Conservation (phyloP, 2,113 vertebrate genomes). For the Corydoras maculifer region DNA sequence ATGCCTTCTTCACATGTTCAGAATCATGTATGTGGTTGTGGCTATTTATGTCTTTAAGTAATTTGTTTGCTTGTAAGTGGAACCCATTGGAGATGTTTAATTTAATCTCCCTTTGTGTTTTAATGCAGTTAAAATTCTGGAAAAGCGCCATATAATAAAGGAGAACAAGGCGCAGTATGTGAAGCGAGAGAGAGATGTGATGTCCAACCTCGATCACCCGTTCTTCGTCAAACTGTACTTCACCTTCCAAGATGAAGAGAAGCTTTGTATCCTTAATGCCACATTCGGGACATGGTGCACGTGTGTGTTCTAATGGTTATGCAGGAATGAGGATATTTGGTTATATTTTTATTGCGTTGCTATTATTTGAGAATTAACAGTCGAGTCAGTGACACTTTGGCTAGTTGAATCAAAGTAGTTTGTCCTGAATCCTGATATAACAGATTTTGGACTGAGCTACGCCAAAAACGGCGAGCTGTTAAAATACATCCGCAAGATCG, state of each 20-base stretch:
- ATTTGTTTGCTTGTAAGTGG: too few relatives aligned
- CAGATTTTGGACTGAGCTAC: conserved; percentile 98
- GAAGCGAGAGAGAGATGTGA: conserved; percentile 92
- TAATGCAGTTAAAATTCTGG: conserved; percentile 91
- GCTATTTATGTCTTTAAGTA: too few relatives aligned
- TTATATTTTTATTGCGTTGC: too few relatives aligned
- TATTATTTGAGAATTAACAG: too few relatives aligned
- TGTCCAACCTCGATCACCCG: conserved; percentile 94
- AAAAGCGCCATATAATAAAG: conserved; percentile 98
- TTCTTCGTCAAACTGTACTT: conserved; percentile 99
- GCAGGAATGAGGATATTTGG: too few relatives aligned
- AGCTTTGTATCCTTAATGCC: conserved; percentile 89
- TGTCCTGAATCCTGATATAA: conserved; percentile 55
- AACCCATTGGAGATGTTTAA: too few relatives aligned
- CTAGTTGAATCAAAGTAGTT: neutral
- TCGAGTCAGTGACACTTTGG: too few relatives aligned
- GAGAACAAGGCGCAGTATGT: conserved; percentile 97
- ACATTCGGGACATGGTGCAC: neutral
- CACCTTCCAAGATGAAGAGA: conserved; percentile 98
- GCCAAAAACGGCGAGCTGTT: conserved; percentile 97
- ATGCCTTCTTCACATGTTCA: too few relatives aligned
- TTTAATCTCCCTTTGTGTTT: conserved; percentile 27
- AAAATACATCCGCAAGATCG: conserved; percentile 98
- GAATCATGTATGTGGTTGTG: too few relatives aligned
- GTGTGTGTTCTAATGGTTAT: too few relatives aligned